phyloP scores from a whole-genome alignment of 2,113 vertebrate genomes.

The Mesoclemmys tuberculata region DNA sequence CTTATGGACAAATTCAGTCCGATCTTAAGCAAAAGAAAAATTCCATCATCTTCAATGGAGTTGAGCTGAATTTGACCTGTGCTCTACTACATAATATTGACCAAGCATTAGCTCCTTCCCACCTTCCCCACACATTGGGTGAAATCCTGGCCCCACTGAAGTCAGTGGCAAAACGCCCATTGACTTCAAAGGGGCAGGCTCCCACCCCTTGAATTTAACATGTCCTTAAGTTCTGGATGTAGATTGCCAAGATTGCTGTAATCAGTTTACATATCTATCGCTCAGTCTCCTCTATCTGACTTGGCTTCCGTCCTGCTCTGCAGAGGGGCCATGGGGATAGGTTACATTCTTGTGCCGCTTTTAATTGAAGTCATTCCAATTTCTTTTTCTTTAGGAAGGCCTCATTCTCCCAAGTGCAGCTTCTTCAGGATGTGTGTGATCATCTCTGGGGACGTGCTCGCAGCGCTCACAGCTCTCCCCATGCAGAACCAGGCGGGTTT shows the following conservation, averaged over 20 bases:
- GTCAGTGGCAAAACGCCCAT: neutral
- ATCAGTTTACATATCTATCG: neutral
- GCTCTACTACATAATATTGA: neutral
- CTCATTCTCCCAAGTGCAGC: neutral
- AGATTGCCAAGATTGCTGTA: neutral
- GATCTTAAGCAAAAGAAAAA: neutral
- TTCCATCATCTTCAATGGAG: neutral
- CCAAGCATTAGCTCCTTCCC: neutral
- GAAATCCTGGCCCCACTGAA: neutral
- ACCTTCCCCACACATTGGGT: neutral
- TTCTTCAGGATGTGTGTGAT: neutral
- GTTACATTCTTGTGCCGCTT: neutral
- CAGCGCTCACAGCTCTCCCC: neutral
- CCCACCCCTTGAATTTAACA: neutral
- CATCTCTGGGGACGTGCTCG: neutral
- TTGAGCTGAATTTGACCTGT: neutral
- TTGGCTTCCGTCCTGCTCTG: neutral
- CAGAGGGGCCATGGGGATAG: neutral
- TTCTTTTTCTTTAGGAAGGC: neutral
- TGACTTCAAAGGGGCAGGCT: neutral
- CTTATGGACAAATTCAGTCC: neutral
- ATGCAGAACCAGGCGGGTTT: neutral
- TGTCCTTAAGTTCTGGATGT: neutral
- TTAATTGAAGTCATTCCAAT: neutral
- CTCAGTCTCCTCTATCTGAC: neutral